Evolutionary conservation across 2,113 vertebrate species (phyloP).

Genomic region (Pelvicachromis taeniatus): DNA sequence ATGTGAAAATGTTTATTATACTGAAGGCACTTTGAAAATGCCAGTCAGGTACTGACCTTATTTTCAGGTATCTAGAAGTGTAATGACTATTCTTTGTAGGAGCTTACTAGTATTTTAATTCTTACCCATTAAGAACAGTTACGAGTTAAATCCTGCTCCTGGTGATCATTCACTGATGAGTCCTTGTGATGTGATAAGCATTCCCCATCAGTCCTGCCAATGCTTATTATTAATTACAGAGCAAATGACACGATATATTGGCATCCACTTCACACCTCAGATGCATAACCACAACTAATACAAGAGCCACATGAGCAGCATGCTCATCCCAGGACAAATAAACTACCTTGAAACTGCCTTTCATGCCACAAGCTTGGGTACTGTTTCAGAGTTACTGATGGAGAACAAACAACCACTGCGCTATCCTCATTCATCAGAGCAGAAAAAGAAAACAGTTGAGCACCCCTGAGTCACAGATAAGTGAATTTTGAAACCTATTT

Average conservation of each 20-base stretch:
- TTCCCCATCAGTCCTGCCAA: background rate
- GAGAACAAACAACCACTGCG: constrained; percentile 19
- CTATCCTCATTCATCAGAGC: constrained; percentile 35
- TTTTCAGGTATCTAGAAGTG: background rate
- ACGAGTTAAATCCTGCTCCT: background rate
- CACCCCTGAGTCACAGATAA: constrained; percentile 42
- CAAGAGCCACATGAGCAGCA: background rate
- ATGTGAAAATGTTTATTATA: background rate
- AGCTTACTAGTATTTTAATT: background rate
- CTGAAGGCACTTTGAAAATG: background rate
- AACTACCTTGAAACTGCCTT: constrained; percentile 5
- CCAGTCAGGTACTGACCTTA: background rate
- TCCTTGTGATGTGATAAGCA: background rate
- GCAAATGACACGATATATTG: background rate
- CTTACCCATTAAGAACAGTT: background rate
- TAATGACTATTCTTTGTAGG: background rate
- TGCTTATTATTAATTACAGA: background rate
- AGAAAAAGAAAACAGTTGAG: constrained; percentile 22
- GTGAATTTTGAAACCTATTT: constrained; percentile 38
- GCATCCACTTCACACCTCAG: background rate
- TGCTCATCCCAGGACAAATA: constrained; percentile 20
- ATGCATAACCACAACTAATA: background rate
- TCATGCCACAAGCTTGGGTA: constrained; percentile 10
- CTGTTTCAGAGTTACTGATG: background rate
- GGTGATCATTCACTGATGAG: background rate